phyloP scores from a whole-genome alignment of 2,888 invertebrate genomes.

The Drosophila phalerata region DNA sequence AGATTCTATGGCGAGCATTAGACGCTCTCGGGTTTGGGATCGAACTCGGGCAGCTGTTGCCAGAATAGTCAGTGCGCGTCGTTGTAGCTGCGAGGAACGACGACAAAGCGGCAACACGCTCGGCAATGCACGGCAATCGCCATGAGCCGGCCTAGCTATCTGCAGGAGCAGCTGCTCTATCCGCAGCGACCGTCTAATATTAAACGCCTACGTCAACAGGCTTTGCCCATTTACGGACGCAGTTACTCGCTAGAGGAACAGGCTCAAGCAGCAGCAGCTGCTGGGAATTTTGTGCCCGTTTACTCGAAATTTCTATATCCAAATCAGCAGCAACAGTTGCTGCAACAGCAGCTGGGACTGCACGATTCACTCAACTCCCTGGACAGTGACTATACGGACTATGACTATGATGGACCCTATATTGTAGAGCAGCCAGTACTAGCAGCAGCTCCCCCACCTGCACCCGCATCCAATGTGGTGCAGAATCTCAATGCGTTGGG shows the following conservation, averaged over 20 bases:
- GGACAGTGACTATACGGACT: slow-evolving; percentile 59
- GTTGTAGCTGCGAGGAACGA: slow-evolving; percentile 58
- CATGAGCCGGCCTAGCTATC: slow-evolving; percentile 73
- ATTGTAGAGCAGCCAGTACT: slow-evolving; percentile 48
- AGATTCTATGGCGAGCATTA: slow-evolving; percentile 62
- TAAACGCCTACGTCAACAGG: slow-evolving; percentile 66
- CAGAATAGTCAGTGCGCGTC: slow-evolving; percentile 65
- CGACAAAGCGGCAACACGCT: slow-evolving; percentile 20
- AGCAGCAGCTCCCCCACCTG: slow-evolving; percentile 1
- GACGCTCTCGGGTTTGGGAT: slow-evolving; percentile 47
- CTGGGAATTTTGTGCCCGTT: slow-evolving; percentile 53
- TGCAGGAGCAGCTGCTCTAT: slow-evolving; percentile 72
- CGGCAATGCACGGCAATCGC: slow-evolving; percentile 55
- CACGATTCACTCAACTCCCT: slow-evolving; percentile 72
- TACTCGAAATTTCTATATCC: slow-evolving; percentile 66
- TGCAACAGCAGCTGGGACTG: slow-evolving; percentile 46
- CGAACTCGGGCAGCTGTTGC: slow-evolving; percentile 17
- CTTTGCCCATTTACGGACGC: slow-evolving; percentile 54
- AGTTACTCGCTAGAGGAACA: slow-evolving; percentile 71
- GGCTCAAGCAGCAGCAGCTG: neutral
- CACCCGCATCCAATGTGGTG: slow-evolving; percentile 65
- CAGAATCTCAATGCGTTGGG: slow-evolving; percentile 80
- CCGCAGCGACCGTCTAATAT: slow-evolving; percentile 70
- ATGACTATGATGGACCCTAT: slow-evolving; percentile 52
- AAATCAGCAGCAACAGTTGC: slow-evolving; percentile 36